Conservation (phyloP, 1,140 invertebrate species). For the Drosophila ananassae region DNA sequence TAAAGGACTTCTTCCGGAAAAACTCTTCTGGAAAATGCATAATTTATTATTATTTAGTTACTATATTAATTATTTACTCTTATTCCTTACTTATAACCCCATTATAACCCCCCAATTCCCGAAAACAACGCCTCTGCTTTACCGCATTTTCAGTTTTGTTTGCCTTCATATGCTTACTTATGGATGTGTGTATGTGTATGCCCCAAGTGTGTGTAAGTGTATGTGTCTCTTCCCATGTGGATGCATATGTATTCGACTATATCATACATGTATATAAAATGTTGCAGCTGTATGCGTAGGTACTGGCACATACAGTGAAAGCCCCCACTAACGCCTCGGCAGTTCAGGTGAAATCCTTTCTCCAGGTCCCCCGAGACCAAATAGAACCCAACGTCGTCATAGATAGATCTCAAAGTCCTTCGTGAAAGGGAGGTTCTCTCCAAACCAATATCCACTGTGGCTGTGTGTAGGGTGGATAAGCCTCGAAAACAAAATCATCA, state of each 20-base stretch:
- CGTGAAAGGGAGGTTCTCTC: background rate
- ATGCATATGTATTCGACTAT: conserved; percentile 72
- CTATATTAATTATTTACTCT: background rate
- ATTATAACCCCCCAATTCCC: background rate
- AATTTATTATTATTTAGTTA: background rate
- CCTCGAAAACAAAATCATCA: conserved; percentile 75
- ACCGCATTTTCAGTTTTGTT: conserved; percentile 82
- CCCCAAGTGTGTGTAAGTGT: conserved; percentile 45
- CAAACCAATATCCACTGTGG: conserved; percentile 43
- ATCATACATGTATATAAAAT: conserved; percentile 51
- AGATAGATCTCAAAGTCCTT: background rate
- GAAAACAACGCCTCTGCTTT: conserved; percentile 47
- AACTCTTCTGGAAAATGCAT: background rate
- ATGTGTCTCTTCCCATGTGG: conserved; percentile 53
- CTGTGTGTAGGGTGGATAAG: conserved; percentile 62
- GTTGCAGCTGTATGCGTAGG: conserved; percentile 31
- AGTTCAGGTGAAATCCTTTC: conserved; percentile 36
- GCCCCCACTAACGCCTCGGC: conserved; percentile 41
- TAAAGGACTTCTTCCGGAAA: background rate
- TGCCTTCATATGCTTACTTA: conserved; percentile 80
- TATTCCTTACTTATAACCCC: background rate
- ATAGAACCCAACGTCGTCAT: background rate
- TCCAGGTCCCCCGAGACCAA: conserved; percentile 13
- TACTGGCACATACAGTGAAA: conserved; percentile 68
- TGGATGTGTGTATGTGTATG: conserved; percentile 55